These are phyloP conservation scores for Maniola jurtina DNA, from an alignment of 1,140 invertebrate species.

Conservation along the genomic window DNA sequence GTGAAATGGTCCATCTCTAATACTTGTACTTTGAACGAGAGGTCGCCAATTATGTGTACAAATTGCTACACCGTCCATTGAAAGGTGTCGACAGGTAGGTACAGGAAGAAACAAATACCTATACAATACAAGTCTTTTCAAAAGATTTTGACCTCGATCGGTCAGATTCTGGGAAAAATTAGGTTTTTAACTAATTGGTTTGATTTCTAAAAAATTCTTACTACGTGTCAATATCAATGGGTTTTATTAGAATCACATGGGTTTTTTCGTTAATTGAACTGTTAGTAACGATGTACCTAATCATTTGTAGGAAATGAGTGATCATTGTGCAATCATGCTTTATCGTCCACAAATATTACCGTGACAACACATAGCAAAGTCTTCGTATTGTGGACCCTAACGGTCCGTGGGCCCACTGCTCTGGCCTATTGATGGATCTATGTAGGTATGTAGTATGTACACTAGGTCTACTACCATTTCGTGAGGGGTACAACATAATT, in stretches of 20 bases:
- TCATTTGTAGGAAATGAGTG: background rate
- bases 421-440: too few relatives aligned
- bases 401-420: too few relatives aligned
- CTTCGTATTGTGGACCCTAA: too few relatives aligned
- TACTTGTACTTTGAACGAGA: conserved; percentile 33
- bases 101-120: conserved; percentile 41
- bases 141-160: conserved; percentile 38
- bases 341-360: too few relatives aligned
- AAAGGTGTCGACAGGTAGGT: conserved; percentile 34
- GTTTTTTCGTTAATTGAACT: background rate
- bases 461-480: too few relatives aligned
- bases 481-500: too few relatives aligned
- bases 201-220: conserved; percentile 19
- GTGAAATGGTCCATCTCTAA: too few relatives aligned
- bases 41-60: conserved; percentile 51
- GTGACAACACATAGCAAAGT: too few relatives aligned
- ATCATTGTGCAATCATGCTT: background rate
- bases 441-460: too few relatives aligned
- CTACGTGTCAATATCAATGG: conserved; percentile 9
- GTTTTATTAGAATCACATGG: background rate
- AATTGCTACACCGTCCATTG: conserved; percentile 43
- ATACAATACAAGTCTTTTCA: conserved; percentile 41
- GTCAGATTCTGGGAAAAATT: conserved; percentile 40
- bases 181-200: conserved; percentile 25
- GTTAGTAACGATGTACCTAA: conserved; percentile 1